phyloP scores from a whole-genome alignment of 2,797 vertebrate genomes.

The Malurus splendens region DNA sequence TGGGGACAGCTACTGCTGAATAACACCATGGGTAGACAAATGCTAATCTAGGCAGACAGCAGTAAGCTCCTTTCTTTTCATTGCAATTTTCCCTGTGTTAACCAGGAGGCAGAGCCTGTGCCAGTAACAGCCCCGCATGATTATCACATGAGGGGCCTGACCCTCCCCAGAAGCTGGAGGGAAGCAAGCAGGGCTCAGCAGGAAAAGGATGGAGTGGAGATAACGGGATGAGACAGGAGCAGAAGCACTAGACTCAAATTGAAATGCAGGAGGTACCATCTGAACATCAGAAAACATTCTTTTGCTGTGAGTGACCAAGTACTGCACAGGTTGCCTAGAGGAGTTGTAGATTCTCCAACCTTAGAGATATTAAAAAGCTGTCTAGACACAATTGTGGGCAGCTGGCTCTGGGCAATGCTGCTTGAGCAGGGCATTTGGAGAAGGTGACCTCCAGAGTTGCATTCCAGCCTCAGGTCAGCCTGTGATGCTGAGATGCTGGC shows the following conservation, averaged over 20 bases:
- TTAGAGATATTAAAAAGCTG: not conserved
- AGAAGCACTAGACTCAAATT: not conserved
- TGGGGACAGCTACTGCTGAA: slow-evolving; percentile 1
- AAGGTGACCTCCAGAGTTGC: not conserved
- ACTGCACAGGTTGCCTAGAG: not conserved
- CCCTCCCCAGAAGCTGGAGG: not conserved
- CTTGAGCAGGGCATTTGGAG: not conserved
- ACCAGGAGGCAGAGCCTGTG: not conserved
- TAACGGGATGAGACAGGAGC: not conserved
- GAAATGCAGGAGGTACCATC: not conserved
- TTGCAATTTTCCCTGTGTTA: not conserved
- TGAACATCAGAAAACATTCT: not conserved
- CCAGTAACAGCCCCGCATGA: not conserved
- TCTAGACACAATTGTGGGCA: not conserved
- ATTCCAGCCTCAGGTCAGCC: not conserved
- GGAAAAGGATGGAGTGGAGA: not conserved
- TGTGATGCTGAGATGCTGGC: not conserved
- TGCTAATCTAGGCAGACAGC: not conserved
- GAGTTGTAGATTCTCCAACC: not conserved
- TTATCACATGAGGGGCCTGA: slow-evolving; percentile 12
- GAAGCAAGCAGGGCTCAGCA: not conserved
- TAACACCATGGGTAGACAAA: not conserved
- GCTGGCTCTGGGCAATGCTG: not conserved
- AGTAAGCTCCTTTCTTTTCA: slow-evolving; percentile 12
- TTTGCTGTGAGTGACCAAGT: not conserved